Percentiles rank a stretch among this genome's conserved stretches.
phyloP scores from a whole-genome alignment of 1,140 invertebrate genomes.

The Tetramorium alpestre region DNA sequence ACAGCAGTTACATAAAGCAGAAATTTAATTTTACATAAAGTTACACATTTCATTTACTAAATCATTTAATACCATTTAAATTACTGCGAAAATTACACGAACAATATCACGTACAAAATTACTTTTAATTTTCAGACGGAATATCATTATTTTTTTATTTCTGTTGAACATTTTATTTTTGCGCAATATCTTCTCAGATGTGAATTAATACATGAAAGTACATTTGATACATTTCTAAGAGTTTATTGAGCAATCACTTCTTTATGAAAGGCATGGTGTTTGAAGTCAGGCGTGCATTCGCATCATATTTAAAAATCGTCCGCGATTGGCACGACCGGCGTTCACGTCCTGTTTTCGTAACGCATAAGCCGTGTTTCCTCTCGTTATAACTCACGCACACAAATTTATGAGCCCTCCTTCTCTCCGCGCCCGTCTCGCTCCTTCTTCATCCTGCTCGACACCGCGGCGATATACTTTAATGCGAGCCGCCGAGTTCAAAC shows the following conservation, averaged over 20 bases:
- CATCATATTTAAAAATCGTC: constrained; percentile 31
- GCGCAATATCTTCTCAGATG: background rate
- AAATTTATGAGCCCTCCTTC: background rate
- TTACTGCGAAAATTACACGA: background rate
- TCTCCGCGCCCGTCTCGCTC: background rate
- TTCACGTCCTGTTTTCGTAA: constrained; percentile 38
- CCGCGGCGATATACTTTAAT: constrained; percentile 62
- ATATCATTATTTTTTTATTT: background rate
- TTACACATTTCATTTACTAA: background rate
- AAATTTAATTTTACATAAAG: background rate
- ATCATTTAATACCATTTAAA: background rate
- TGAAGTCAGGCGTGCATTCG: background rate
- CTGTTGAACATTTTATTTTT: background rate
- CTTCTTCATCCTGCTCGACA: constrained; percentile 18
- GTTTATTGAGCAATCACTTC: background rate
- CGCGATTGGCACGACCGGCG: constrained; percentile 1
- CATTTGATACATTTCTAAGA: constrained; percentile 7
- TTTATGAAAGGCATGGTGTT: background rate
- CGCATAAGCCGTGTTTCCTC: constrained; percentile 36
- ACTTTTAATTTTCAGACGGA: background rate
- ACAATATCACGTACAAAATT: background rate
- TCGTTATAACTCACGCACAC: constrained; percentile 52
- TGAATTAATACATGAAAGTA: background rate
- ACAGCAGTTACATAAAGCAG: background rate
- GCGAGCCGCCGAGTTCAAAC: constrained; percentile 59